Evolutionary conservation across 2,888 invertebrate species (phyloP).

Genomic region (Pemphredon lugubris): DNA sequence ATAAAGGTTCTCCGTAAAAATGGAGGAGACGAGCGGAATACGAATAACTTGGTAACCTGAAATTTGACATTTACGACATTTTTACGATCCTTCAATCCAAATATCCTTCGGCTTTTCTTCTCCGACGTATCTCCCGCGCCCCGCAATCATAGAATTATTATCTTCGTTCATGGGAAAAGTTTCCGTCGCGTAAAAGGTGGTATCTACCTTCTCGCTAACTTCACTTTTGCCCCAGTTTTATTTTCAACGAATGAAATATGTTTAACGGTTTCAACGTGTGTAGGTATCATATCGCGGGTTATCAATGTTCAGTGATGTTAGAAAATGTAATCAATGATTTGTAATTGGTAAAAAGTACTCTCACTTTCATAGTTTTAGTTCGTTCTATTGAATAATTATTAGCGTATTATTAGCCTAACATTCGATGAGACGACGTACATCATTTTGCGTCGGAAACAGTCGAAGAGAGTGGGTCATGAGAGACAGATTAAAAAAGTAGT

Average conservation of each 20-base stretch:
- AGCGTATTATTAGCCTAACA: neutral
- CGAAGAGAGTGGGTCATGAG: no score
- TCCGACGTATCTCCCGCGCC: neutral
- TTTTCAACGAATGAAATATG: no score
- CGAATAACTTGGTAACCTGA: conserved; percentile 26
- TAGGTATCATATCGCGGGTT: no score
- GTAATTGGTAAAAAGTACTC: no score
- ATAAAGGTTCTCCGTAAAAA: conserved; percentile 25
- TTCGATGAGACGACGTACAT: neutral
- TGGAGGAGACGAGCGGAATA: conserved; percentile 7
- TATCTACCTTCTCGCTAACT: conserved; percentile 3
- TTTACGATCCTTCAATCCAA: conserved; percentile 32
- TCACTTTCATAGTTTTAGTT: no score
- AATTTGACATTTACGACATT: conserved; percentile 32
- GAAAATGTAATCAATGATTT: no score
- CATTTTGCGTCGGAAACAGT: neutral
- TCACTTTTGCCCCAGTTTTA: neutral
- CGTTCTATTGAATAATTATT: no score
- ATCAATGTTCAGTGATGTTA: no score
- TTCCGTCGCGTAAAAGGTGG: neutral
- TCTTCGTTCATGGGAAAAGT: conserved; percentile 16
- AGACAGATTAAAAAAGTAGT: no score
- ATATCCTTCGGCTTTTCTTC: neutral
- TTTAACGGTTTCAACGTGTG: no score
- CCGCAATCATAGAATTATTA: conserved; percentile 26